Base-by-base conservation (phyloP, 1,140 invertebrate genomes). In the Pogonus chalceus region DNA sequence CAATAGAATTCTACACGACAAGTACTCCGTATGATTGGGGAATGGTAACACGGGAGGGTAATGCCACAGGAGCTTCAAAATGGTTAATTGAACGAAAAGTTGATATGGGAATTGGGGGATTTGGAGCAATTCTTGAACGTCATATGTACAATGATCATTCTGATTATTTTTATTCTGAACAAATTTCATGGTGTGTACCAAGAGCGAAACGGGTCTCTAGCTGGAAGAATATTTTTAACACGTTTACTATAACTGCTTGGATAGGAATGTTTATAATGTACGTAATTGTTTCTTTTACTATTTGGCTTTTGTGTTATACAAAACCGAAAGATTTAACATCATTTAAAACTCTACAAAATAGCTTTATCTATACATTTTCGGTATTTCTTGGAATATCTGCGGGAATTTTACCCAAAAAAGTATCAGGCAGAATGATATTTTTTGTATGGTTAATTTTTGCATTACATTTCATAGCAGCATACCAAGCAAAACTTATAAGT, bases 401-500 rank as follows among this genome's bases (percentile, higher is more conserved):
- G 7, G 4, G 3, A 4, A 9, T 12, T 4, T 10, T 16, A 16
- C 37, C 37, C 9, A 43, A 12, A 18, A 43, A 43, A 43, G 9
- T 43, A 9, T 43, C 37, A 4, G 18, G 37, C 3, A 7, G 37
- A 12, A 43, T 43, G 4, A 18, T 43, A 16, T 43, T 43, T 18
- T 43, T 43, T 43, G 37, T 43, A 4, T 43, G 37, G 37, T 4
- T 43, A 10, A 16, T 43, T 9, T 43, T 43, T 18, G 18, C 7
- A 12, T 18, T 43, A 18, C 37, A 43, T 43, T 43, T 43, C 37
- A 16, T 43, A 3, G 37, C 37, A 10, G 37, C 37, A 3, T 43
- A 43, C 18, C 37, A 43, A 43, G 37, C 37, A 16, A 43, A 43
- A 43, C 18, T 43, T 7, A 43, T 43, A 4, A 43, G 37, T 43